Evolutionary conservation across 2,113 vertebrate genomes (phyloP).

Genomic region (Gallinago jamesoni): DNA sequence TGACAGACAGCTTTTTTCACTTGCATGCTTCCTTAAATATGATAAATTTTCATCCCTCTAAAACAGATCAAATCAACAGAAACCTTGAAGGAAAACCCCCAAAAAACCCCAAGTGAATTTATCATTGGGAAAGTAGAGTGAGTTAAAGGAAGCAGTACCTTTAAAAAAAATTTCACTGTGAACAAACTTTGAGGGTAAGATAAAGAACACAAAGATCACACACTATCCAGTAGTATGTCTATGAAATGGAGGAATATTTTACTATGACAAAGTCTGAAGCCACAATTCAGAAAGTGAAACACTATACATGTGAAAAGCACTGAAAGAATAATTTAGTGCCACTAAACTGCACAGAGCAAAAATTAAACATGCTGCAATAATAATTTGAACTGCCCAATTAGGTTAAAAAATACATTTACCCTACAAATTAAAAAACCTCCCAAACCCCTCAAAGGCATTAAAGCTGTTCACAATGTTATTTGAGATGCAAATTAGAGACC

Average conservation of each 20-base stretch:
- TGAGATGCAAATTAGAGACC: slow-evolving; percentile 56
- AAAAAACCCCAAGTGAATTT: neutral
- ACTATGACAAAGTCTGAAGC: neutral
- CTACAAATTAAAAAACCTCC: slow-evolving; percentile 46
- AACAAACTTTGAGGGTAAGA: neutral
- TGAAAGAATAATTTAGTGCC: slow-evolving; percentile 18
- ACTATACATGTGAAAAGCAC: neutral
- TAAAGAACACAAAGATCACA: neutral
- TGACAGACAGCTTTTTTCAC: neutral
- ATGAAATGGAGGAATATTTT: neutral
- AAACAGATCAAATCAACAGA: neutral
- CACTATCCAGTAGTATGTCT: neutral
- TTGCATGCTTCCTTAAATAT: neutral
- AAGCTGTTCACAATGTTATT: slow-evolving; percentile 11
- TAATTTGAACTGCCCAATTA: slow-evolving; percentile 18
- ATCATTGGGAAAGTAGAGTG: neutral
- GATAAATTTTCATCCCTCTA: neutral
- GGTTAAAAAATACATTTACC: slow-evolving; percentile 38
- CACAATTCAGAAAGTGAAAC: neutral
- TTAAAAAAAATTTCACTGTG: neutral
- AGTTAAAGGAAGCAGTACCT: neutral
- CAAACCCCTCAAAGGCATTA: slow-evolving; percentile 47
- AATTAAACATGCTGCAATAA: neutral
- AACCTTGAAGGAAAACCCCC: neutral
- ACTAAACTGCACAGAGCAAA: slow-evolving; percentile 1